Conservation (phyloP, 2,888 invertebrate genomes). For the Drosophila nigritarsus region DNA sequence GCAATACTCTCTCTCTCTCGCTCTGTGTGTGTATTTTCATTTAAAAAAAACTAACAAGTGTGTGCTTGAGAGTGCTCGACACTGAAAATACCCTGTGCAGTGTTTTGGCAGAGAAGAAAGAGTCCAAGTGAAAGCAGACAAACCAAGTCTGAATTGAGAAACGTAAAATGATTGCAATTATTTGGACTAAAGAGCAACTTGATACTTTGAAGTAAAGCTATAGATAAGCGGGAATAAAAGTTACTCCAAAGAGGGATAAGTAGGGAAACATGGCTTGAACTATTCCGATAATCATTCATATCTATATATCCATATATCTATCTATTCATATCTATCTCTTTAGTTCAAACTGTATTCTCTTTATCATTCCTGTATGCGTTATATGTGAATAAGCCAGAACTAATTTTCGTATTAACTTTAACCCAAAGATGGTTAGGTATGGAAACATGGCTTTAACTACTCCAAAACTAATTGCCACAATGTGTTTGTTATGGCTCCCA, state of each 20-base stretch:
- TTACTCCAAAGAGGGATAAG: background rate
- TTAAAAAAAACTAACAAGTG: slow-evolving; percentile 6
- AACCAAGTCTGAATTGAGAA: background rate
- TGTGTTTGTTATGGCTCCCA: background rate
- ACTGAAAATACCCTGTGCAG: background rate
- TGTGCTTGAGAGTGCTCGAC: background rate
- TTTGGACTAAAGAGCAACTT: too few relatives aligned
- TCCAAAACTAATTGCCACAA: background rate
- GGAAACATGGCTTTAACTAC: background rate
- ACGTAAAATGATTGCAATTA: background rate
- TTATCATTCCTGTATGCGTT: background rate
- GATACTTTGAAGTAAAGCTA: background rate
- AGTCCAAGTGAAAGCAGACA: too few relatives aligned
- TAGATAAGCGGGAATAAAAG: background rate
- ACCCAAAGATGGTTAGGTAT: background rate
- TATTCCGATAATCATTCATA: background rate
- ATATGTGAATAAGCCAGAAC: background rate
- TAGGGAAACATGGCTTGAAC: background rate
- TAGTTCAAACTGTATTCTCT: background rate
- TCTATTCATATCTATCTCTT: background rate
- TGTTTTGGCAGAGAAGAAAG: background rate
- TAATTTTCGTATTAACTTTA: background rate
- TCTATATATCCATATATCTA: background rate
- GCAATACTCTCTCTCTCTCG: slow-evolving; percentile 15
- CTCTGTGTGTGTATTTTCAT: slow-evolving; percentile 1